Base-by-base conservation (phyloP, 2,797 vertebrate genomes). In the Syncerus caffer region DNA sequence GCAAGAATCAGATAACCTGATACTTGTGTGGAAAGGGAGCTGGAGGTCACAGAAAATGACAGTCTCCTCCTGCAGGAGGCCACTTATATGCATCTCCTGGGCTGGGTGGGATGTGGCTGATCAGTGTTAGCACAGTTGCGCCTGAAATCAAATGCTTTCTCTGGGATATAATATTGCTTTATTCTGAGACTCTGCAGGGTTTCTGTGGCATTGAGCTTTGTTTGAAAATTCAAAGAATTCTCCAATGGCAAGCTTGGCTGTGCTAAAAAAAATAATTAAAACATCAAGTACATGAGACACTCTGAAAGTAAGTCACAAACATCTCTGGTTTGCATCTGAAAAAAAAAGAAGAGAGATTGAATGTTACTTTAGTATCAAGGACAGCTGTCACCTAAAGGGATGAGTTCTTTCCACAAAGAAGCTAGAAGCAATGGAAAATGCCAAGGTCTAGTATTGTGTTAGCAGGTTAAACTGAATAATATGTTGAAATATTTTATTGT, bases 181-280 rank as follows among this genome's bases (percentile, higher is more conserved):
- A 90, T 93, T 84, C 89, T 55, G 60, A 51, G 45, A 83, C 62
- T 86, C 96, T 79, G 80, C 84, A 90, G 93, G 90, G 80, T 97
- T 98, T 93, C 94, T 97, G 86, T 97, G 94, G 95, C 96, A 96
- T 85, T 97, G 98, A 84, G 97, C 89, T 98, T 98, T 98, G 96
- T 98, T 94, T 97, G 93, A 97, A 97, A 98, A 97, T 96, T 95
- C 93, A 97, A 96, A 96, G 95, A 93, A 96, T 94, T 97, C 94
- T 97, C 93, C 86, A 96, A 95, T 74, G 55, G 86, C 79, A 97
- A 97, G 85, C 89, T 91, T 96, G 34, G 16, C 84, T 95, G 6
- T 92, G 96, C 74, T 95, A 51, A 96, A 98, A 95, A 97, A 97
- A 95, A 96, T 92, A 98, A 96, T 97, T 98, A 97, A 97, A 91